phyloP scores from a whole-genome alignment of 2,113 vertebrate species.

The Bubalus kerabau region DNA sequence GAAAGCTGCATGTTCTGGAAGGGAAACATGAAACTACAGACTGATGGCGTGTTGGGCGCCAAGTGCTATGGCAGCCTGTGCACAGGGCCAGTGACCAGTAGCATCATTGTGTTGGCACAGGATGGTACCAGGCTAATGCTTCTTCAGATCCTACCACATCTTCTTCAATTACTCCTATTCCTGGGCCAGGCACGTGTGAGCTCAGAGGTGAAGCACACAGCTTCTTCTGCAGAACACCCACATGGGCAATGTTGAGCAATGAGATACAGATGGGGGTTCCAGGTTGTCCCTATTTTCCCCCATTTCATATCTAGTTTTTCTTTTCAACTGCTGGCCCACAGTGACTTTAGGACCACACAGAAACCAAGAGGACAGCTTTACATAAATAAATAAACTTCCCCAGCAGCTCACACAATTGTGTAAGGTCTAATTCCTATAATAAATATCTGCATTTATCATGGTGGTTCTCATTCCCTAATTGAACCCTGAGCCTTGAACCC shows the following conservation, averaged over 20 bases:
- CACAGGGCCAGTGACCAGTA: background rate
- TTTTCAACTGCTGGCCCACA: background rate
- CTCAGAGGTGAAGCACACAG: background rate
- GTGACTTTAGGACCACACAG: background rate
- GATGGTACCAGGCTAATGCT: background rate
- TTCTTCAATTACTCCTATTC: background rate
- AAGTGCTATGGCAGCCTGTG: background rate
- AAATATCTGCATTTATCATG: background rate
- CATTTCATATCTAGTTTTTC: background rate
- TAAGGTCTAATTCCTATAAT: background rate
- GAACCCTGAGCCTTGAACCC: background rate
- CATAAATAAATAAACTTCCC: background rate
- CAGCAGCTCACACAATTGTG: background rate
- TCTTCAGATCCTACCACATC: background rate
- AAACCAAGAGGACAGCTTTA: background rate
- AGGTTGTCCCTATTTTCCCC: background rate
- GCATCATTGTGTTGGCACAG: background rate
- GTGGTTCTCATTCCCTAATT: background rate
- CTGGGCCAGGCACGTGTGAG: background rate
- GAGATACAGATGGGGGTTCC: background rate
- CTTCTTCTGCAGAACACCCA: background rate
- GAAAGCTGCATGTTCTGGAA: background rate
- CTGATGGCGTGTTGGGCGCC: background rate
- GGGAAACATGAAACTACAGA: background rate
- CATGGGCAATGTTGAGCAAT: background rate